Percentiles rank a stretch among this genome's conserved stretches.
These are phyloP conservation scores for Spodoptera litura DNA, from an alignment of 1,140 invertebrate species.

Conservation along the genomic window DNA sequence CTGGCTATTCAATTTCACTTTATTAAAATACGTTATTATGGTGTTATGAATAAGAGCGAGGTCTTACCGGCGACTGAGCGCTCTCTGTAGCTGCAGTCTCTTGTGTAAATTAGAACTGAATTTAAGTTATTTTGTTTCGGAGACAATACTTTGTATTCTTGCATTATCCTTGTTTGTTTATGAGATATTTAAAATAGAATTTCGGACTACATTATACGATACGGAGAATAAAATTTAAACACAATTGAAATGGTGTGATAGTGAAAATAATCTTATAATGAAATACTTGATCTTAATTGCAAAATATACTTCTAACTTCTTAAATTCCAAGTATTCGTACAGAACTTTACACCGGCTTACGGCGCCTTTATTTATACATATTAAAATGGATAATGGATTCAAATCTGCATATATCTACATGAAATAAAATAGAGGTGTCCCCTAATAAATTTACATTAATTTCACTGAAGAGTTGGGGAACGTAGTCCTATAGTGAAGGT, in stretches of 20 bases:
- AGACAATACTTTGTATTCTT: constrained; percentile 1
- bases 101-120: constrained; percentile 11
- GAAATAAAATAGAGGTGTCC: constrained; percentile 27
- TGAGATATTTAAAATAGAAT: not conserved
- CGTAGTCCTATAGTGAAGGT: not conserved
- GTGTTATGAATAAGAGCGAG: constrained; percentile 42
- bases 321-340: constrained; percentile 18
- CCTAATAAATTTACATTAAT: constrained; percentile 30
- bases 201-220: not conserved
- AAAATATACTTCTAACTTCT: not conserved
- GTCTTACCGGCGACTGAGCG: constrained; percentile 42
- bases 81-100: constrained; percentile 26
- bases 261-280: not conserved
- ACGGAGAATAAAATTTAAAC: not conserved
- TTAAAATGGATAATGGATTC: constrained; percentile 35
- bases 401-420: constrained; percentile 35
- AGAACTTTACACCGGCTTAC: constrained; percentile 11
- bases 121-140: constrained; percentile 24
- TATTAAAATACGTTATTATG: constrained; percentile 72
- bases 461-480: constrained; percentile 10
- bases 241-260: too few species aligned
- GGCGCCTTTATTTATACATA: constrained; percentile 30
- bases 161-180: constrained; percentile 3
- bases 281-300: constrained; percentile 10
- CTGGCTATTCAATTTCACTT: constrained; percentile 75